Conservation (phyloP, 2,888 invertebrate species). For the Rhagonycha fulva region DNA sequence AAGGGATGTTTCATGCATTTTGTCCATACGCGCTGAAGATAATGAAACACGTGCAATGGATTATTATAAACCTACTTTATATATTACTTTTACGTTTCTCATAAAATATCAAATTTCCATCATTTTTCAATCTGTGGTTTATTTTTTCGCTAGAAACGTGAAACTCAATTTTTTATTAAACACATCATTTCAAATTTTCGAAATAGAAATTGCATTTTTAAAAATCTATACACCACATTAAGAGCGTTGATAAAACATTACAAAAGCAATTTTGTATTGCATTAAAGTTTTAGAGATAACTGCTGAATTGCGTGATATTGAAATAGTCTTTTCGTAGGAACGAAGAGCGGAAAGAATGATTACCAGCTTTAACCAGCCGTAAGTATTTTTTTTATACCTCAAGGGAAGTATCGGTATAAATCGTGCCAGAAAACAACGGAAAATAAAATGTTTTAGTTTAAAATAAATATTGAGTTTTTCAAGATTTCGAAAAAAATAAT, state of each 20-base stretch:
- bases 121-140: too few relatives aligned
- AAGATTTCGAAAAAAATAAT: neutral
- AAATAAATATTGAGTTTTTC: neutral
- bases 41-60: too few relatives aligned
- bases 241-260: neutral
- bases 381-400: neutral
- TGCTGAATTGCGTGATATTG: neutral
- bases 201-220: neutral
- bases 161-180: neutral
- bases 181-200: neutral
- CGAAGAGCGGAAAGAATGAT: neutral
- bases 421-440: neutral
- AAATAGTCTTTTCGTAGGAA: neutral
- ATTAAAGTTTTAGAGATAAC: neutral
- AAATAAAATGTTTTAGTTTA: neutral
- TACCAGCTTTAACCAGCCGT: neutral
- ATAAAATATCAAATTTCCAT: too few relatives aligned
- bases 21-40: too few relatives aligned
- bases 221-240: neutral
- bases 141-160: neutral
- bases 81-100: too few relatives aligned
- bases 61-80: too few relatives aligned
- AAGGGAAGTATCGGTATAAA: neutral
- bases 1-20: too few relatives aligned
- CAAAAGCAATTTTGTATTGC: neutral